Percentiles rank a stretch among this genome's conserved stretches.
phyloP scores from a whole-genome alignment of 2,113 vertebrate species.

The Myrmecophaga tridactyla region DNA sequence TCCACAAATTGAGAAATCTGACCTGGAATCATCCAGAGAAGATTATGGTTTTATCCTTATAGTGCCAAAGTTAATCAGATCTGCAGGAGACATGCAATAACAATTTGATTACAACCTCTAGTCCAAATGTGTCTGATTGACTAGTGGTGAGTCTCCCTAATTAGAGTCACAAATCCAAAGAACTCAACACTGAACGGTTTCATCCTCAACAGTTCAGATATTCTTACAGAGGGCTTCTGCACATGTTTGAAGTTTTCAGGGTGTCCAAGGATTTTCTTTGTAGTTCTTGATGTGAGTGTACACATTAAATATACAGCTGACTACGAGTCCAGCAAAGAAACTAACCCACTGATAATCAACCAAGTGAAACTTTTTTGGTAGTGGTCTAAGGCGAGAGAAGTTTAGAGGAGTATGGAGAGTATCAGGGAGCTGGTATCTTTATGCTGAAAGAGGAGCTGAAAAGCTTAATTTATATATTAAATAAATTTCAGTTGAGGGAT shows the following conservation, averaged over 20 bases:
- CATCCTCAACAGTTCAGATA: not conserved
- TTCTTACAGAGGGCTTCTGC: conserved; percentile 22
- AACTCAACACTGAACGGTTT: not conserved
- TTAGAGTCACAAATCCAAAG: conserved; percentile 29
- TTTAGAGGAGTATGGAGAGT: not conserved
- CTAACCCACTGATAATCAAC: conserved; percentile 7
- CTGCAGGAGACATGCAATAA: not conserved
- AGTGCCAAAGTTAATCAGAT: conserved; percentile 30
- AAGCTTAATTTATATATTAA: conserved; percentile 52
- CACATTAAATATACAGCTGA: not conserved
- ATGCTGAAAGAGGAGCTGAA: conserved; percentile 53
- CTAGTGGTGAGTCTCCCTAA: conserved; percentile 2
- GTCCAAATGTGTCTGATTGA: not conserved
- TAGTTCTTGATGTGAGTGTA: not conserved
- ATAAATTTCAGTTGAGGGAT: conserved; percentile 47
- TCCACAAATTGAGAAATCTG: conserved; percentile 42
- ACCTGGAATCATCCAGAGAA: conserved; percentile 38
- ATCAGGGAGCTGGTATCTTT: conserved; percentile 21
- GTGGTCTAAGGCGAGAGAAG: not conserved
- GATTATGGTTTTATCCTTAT: not conserved
- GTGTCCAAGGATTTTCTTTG: not conserved
- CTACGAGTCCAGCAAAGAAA: not conserved
- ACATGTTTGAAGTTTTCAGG: conserved; percentile 20
- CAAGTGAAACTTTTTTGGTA: not conserved
- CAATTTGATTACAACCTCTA: conserved; percentile 55